These are phyloP conservation scores for Lasiurus borealis DNA, from an alignment of 2,113 vertebrate genomes.

Conservation along the genomic window DNA sequence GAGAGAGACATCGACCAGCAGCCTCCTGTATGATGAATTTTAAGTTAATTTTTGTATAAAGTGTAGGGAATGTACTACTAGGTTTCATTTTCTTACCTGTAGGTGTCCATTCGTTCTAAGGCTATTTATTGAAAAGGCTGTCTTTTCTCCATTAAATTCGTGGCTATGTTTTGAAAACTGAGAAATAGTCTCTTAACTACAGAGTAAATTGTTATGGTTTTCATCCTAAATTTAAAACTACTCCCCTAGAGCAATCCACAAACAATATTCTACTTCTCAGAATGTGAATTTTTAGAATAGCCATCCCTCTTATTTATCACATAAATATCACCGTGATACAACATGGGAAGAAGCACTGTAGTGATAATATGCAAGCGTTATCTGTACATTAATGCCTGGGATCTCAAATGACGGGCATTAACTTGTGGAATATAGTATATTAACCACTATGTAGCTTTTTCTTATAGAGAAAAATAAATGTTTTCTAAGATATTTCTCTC, in stretches of 20 bases:
- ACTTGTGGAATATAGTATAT: not conserved
- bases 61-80: not conserved
- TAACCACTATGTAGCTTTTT: not conserved
- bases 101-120: not conserved
- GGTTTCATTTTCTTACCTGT: not conserved
- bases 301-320: not conserved
- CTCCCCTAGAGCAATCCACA: not conserved
- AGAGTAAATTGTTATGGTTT: not conserved
- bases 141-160: not conserved
- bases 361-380: not conserved
- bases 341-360: not conserved
- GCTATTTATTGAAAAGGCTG: not conserved
- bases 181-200: not conserved
- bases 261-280: not conserved
- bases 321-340: not conserved
- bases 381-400: not conserved
- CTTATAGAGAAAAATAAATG: not conserved
- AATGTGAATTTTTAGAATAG: not conserved
- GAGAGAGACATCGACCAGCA: too few relatives aligned
- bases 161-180: not conserved
- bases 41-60: not conserved
- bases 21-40: not conserved
- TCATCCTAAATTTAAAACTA: constrained; percentile 7
- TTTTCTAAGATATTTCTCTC: not conserved
- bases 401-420: not conserved